Base-by-base conservation (phyloP, 2,888 invertebrate genomes). In the Acrocyrtus sp. region DNA sequence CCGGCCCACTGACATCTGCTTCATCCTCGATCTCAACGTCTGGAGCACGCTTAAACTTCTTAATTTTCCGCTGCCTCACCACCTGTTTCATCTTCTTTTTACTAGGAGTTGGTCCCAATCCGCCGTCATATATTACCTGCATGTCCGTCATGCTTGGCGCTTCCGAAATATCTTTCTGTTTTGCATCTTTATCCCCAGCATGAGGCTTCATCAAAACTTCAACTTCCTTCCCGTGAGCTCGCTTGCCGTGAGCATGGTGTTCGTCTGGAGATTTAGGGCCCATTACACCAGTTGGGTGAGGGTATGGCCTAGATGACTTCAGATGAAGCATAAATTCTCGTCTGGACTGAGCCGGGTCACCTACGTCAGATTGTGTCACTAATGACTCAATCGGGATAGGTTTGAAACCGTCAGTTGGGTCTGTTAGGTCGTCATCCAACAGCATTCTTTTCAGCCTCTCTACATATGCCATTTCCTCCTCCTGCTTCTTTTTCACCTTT, bases 311-410 rank as follows among this genome's bases (percentile, higher is more conserved):
- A 12, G 62, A 57, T 0, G 72, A 63, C 39, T 75, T 75, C 3
- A 75, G 63, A 17, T 72, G 72, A 5, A 45, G 8, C 62, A 75
- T 66, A 22, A 75, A 68, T 1, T 63, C 63, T 21, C 66, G 10
- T 22, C 54, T 62, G 2, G 75, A 75, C 15, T 68, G 45, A 8
- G 22, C 51, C 8, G 17, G 12, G n/a, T 22, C 27, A 19, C 15
- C 12, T 21, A 8, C 29, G 41, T 61, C 48, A 5, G 69, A n/a
- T 3, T 12, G 19, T 26, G 15, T 34, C 3, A 53, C 24, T 3
- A 63, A 56, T 0, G 62, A 48, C 10, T 70, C 54, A 15, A 19
- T 45, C 12, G 34, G 26, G 1, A 29, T 27, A 19, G 17, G 26
- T 10, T 62, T 5, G 50, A 50, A 43, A 51, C 3, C 27, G 19